These are phyloP conservation scores for Diplodus puntazzo DNA, from an alignment of 2,797 vertebrate species.

Conservation along the genomic window DNA sequence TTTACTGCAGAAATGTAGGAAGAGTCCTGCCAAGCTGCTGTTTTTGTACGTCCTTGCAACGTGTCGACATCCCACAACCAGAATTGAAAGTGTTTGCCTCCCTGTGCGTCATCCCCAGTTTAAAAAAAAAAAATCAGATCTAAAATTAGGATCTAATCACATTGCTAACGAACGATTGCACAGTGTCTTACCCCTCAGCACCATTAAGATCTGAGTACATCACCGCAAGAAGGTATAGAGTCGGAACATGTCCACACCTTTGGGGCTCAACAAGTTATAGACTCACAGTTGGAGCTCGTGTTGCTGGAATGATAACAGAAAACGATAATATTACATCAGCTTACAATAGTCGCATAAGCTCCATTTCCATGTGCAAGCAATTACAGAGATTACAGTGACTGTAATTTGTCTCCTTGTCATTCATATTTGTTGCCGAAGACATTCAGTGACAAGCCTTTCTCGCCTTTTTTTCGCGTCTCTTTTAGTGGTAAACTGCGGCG, in stretches of 20 bases:
- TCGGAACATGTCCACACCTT: slow-evolving; percentile 31
- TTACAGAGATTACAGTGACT: background rate
- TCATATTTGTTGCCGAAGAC: background rate
- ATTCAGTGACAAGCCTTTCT: slow-evolving; percentile 6
- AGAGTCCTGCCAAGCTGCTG: no score
- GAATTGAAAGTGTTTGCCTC: background rate
- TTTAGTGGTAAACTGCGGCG: slow-evolving; percentile 51
- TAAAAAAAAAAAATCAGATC: background rate
- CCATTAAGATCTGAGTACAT: background rate
- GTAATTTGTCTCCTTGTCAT: background rate
- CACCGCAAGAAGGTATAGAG: slow-evolving; percentile 14
- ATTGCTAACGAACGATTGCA: background rate
- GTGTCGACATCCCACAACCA: background rate
- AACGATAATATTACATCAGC: background rate
- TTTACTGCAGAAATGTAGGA: no score
- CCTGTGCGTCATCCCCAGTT: background rate
- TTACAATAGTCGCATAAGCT: background rate
- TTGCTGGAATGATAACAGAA: background rate
- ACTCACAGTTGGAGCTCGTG: slow-evolving; percentile 2
- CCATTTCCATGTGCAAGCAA: background rate
- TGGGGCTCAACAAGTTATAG: slow-evolving; percentile 9
- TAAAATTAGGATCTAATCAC: background rate
- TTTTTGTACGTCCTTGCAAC: no score
- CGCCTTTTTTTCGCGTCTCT: slow-evolving; percentile 38
- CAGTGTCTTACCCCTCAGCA: slow-evolving; percentile 4